These are phyloP conservation scores for Drosophila dunni DNA, from an alignment of 1,140 invertebrate species.

Conservation along the genomic window DNA sequence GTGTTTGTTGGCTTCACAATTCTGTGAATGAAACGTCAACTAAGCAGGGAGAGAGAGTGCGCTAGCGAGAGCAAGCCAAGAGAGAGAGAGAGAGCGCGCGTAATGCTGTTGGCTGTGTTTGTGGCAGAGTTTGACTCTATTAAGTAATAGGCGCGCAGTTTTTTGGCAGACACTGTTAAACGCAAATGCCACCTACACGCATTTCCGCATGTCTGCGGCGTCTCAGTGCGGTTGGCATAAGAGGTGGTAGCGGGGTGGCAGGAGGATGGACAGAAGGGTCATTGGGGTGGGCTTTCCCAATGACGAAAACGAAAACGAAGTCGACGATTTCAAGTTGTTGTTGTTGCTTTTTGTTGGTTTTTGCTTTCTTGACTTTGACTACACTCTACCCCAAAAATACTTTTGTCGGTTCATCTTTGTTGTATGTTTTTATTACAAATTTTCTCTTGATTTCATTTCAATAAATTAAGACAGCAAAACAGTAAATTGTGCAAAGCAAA, in stretches of 20 bases:
- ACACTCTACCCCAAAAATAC: slow-evolving; percentile 4
- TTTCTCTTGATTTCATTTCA: slow-evolving; percentile 76
- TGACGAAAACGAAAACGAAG: slow-evolving; percentile 27
- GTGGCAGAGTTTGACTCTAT: slow-evolving; percentile 74
- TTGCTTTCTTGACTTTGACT: slow-evolving; percentile 20
- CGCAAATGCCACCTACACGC: slow-evolving; percentile 40
- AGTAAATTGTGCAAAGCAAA: slow-evolving; percentile 63
- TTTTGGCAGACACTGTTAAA: slow-evolving; percentile 46
- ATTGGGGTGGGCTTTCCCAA: slow-evolving; percentile 32
- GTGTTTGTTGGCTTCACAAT: slow-evolving; percentile 16
- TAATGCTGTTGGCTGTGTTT: slow-evolving; percentile 50
- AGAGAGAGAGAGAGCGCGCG: slow-evolving; percentile 13
- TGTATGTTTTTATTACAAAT: slow-evolving; percentile 62
- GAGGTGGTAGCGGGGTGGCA: not conserved
- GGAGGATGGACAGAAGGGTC: not conserved
- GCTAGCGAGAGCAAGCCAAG: not conserved
- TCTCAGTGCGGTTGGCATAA: not conserved
- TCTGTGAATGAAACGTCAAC: slow-evolving; percentile 71
- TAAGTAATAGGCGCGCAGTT: slow-evolving; percentile 76
- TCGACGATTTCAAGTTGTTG: not conserved
- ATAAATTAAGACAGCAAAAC: slow-evolving; percentile 77
- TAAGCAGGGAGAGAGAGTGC: not conserved
- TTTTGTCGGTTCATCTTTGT: slow-evolving; percentile 16
- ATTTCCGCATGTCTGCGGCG: slow-evolving; percentile 37
- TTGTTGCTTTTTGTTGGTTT: too few relatives aligned